phyloP scores from a whole-genome alignment of 2,113 vertebrate genomes.

The Clarias batrachus region DNA sequence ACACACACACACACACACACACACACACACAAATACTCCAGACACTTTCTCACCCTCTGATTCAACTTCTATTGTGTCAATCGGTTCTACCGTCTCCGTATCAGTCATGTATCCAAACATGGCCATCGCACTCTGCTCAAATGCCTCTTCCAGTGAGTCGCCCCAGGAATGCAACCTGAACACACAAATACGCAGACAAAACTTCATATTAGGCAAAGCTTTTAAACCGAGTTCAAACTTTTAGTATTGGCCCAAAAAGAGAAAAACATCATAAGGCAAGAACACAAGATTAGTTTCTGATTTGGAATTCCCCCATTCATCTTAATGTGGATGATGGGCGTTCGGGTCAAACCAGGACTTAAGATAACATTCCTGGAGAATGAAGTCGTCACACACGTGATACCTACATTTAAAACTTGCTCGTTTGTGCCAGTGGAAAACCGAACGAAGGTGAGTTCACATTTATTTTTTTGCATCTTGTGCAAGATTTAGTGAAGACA shows the following conservation, averaged over 20 bases:
- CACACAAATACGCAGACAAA: background rate
- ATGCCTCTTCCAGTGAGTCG: constrained; percentile 87
- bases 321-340: no score
- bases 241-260: background rate
- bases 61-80: constrained; percentile 82
- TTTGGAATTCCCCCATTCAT: no score
- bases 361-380: no score
- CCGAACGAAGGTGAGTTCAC: no score
- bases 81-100: constrained; percentile 88
- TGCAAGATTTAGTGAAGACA: no score
- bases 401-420: no score
- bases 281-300: no score
- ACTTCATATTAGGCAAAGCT: background rate
- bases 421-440: no score
- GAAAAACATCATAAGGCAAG: no score
- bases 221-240: background rate
- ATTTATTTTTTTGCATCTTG: no score
- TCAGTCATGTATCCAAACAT: constrained; percentile 99
- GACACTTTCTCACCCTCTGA: constrained; percentile 78
- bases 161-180: constrained; percentile 93
- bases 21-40: background rate
- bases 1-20: background rate
- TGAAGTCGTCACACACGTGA: no score
- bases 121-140: constrained; percentile 94
- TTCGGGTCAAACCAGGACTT: no score